Evolutionary conservation across 2,888 invertebrate genomes (phyloP), one percentile per base, ranked within the genome.

Genomic region (Leucoma salicis): DNA sequence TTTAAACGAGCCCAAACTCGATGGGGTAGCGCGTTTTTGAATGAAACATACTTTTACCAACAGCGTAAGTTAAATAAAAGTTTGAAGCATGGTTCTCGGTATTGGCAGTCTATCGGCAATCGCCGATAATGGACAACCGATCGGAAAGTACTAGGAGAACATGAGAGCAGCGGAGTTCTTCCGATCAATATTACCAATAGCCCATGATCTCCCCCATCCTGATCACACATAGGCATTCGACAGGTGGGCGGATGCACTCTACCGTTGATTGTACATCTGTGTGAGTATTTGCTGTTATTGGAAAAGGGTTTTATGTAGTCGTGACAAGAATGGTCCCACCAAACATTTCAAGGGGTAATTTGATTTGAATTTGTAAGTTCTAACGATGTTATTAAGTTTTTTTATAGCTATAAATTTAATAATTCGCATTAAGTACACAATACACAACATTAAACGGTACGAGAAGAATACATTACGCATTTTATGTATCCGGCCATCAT

Each of bases 71-170:
- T n/a, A n/a, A n/a, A n/a, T n/a, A n/a, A n/a, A n/a, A n/a, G n/a
- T n/a, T n/a, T 21, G 4, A 8, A 31, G 35, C 7, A 3, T 13
- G 45, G n/a, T n/a, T n/a, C n/a, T n/a, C n/a, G n/a, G n/a, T 67
- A 76, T 82, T 73, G 74, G 68, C 27, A 59, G 47, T 45, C 53
- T 78, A 86, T 87, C 73, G 84, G 72, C 74, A 72, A 78, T 82
- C 74, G 54, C 73, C 86, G 74, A 85, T 86, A 85, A 86, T 81
- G 81, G 74, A 78, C 75, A 79, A 74, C 75, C 72, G 83, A 86
- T 87, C 81, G 81, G 81, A 75, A 83, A 82, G 70, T 78, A 87
- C 86, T 60, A 86, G 84, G 86, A 53, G 32, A 33, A 7, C 78
- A 86, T 63, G 49, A 60, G 13, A 12, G 18, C 35, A 39, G 42